Base-by-base conservation (phyloP, 2,888 invertebrate species). In the Rhagium mordax region DNA sequence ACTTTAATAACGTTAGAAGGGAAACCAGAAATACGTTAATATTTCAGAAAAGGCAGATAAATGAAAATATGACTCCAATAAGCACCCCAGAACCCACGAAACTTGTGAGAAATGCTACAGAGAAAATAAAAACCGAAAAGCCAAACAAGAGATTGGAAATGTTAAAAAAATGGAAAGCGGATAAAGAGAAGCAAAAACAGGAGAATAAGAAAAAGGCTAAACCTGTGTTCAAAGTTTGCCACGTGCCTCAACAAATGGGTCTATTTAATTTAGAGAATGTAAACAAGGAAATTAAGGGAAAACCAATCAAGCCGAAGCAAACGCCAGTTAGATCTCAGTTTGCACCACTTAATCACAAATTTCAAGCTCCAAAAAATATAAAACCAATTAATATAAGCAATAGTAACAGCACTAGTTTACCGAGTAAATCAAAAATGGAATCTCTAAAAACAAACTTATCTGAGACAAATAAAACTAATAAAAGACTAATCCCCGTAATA, bases 311-410 rank as follows among this genome's bases (percentile, higher is more conserved):
- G n/a, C 24, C 59, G 47, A 60, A 41, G 16, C 24, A 13, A 15
- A 21, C 57, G 3, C 13, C 20, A 33, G n/a, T 20, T 13, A 60
- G 73, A 24, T 77, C 78, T 7, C 70, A 80, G 53, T 90, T 92
- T 86, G 91, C 91, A 8, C 91, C 92, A 0, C 83, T 83, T 68
- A 88, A 90, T 86, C 89, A 91, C 15, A 77, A 84, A 10, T 92
- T 92, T 80, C 88, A 86, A 79, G 87, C 90, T 3, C 91, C 91
- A 0, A 72, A 82, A 7, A 86, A 86, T 84, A 71, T 79, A 84
- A 69, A 81, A 70, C 81, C 84, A n/a, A 66, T 83, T 5, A 49
- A 77, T 21, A 79, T 84, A 24, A 18, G 29, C 18, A 20, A 18
- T 20, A 7, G n/a, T 57, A 33, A 33, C 20, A 51, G 13, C 16